Evolutionary conservation across 2,797 vertebrate species (phyloP), one percentile per base, ranked within the genome.

Genomic region (Serranus cabrilla): DNA sequence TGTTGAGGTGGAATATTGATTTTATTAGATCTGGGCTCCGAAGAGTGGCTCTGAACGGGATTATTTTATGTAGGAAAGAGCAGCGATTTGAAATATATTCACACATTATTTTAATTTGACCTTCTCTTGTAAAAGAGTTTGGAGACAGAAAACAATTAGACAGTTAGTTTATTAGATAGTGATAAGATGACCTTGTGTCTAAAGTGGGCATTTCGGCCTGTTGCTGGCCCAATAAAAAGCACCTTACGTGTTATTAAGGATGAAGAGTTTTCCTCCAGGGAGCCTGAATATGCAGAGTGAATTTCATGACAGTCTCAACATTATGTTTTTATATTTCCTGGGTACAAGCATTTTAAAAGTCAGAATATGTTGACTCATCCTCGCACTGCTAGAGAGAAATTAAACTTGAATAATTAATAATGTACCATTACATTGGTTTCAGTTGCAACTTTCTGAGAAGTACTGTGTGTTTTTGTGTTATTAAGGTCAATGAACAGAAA

Each of bases 1-100:
- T 54, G 59, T 63, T 61, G 46, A 62, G 58, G 45, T 64, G 52
- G 42, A 74, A 11, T 73, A 74, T 63, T 54, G 43, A 69, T 67
- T 66, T 70, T 37, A 51, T 56, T 60, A 51, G 11, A 31, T 63
- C 23, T 63, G 25, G 18, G 23, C 46, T 60, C 17, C 4, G 8
- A 17, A 54, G 16, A 42, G 2, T 49, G 21, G 0, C 27, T 63
- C 49, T 61, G 25, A 71, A 20, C 3, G 11, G 12, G 34, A 37
- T 59, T 39, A 17, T 64, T 68, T n/a, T 63, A 50, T 31, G 12
- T 50, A 20, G 18, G 51, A 76, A 76, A 46, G 9, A 69, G 46
- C 39, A 70, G 46, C 31, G 31, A 43, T 63, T 52, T 27, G 2
- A 27, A 62, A 45, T 40, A 23, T 50, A 14, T n/a, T 10, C 4